Evolutionary conservation across 2,888 invertebrate species (phyloP), one percentile per base, ranked within the genome.

Genomic region (Dorcus hopei): DNA sequence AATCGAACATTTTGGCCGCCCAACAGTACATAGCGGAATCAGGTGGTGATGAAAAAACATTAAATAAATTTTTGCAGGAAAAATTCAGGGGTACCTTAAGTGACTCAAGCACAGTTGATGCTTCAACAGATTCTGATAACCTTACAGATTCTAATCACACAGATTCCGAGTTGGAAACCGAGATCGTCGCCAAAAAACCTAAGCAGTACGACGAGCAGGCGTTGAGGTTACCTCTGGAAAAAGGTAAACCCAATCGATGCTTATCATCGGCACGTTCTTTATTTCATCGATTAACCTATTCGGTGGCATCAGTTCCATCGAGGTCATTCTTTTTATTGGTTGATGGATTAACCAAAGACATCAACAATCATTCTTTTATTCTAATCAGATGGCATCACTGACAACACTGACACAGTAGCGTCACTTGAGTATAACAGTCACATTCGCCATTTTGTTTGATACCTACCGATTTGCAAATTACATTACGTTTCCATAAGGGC

Each of bases 1-100:
- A 83, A 70, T 82, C 83, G 45, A 83, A 83, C 71, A 83, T 84
- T 60, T 76, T 91, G 49, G 89, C 90, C 48, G 90, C 91, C 26
- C 88, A 88, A 71, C 84, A 90, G 68, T 76, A 77, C 66, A 77
- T 79, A 65, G 75, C 74, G 49, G 79, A 78, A 67, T 74, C 77
- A 39, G 78, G 77, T 39, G 77, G 77, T 49, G 77, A 77, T 65
- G 76, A 77, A 64, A 77, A 77, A 70, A 74, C 77, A 58, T 76
- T 81, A 78, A 75, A 83, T 80, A 79, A 80, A 79, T 75, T 73
- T 66, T 69, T 78, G 52, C 74, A 83, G 80, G 84, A 84, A 68
- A 83, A 83, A 74, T 82, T 84, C 60, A 80, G 81, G 52, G 80
- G 83, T 71, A 81, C 83, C 38, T 70, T 83, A 55, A 82, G 81